Evolutionary conservation across 2,888 invertebrate species (phyloP), one percentile per base, ranked within the genome.

Genomic region (Argyra leucocephala): DNA sequence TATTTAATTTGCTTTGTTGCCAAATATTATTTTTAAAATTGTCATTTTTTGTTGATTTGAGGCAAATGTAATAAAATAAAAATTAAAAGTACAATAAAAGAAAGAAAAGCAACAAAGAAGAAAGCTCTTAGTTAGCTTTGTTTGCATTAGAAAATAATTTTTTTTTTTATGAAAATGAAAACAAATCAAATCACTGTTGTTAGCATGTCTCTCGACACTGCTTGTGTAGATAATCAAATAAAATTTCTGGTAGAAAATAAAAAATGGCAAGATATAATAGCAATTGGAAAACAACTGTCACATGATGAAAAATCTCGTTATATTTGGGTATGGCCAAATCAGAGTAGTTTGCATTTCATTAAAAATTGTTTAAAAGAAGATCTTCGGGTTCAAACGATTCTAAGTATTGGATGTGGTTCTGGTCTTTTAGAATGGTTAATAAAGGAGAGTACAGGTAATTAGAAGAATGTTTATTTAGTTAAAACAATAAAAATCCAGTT

Each of bases 341-440:
- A 48, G 18, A 48, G 18, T 48, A 18, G 9, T n/a, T n/a, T 48
- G 12, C 15, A 48, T 48, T 48, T 48, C 6, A 48, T 48, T 18
- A 48, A 48, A 48, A 48, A 48, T 10, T 10, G 7, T 48, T 48
- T 15, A 2, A 18, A 18, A 48, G 48, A 48, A 12, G 48, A 48
- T 18, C 12, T 48, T 48, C 89, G 0, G 84, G 80, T 86, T 69
- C 73, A 76, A 7, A 80, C 80, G 26, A 77, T 91, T 57, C 75
- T 86, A 65, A 91, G 91, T 70, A 78, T 92, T 48, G 91, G 91
- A 1, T 91, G 91, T 75, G 91, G 92, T 18, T 87, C 86, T 69
- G 91, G 91, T 0, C 79, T 92, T n/a, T 80, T 92, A 36, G 92
- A 92, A 77, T 91, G 91, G 91, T 84, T 91, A 69, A 79, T 92